These are phyloP conservation scores for Saccopteryx bilineata DNA, from an alignment of 2,113 vertebrate species.

Conservation along the genomic window DNA sequence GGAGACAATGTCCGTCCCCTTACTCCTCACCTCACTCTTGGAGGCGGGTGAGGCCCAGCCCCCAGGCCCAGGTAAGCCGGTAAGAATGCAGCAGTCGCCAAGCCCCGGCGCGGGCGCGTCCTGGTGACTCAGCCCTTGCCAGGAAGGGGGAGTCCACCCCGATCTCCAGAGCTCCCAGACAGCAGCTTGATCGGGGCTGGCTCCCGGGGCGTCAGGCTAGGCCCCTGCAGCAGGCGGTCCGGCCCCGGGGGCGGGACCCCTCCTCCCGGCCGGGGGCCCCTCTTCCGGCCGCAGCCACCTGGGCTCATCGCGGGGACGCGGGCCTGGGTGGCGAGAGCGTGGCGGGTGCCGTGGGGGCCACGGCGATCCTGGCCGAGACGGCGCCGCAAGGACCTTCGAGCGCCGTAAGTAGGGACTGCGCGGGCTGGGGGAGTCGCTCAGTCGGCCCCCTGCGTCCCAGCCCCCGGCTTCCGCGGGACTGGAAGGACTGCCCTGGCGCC, in stretches of 20 bases:
- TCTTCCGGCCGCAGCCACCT: not conserved
- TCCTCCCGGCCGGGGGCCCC: not conserved
- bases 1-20: not conserved
- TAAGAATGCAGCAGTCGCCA: constrained; percentile 59
- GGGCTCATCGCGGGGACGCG: not conserved
- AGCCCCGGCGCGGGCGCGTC: constrained; percentile 59
- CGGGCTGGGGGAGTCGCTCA: not conserved
- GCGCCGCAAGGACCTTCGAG: constrained; percentile 22
- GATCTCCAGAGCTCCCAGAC: constrained; percentile 23
- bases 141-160: constrained; percentile 64
- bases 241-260: constrained; percentile 1
- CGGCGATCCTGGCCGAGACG: constrained; percentile 38
- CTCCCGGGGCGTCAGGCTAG: constrained; percentile 51
- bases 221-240: constrained; percentile 1
- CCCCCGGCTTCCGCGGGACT: not conserved
- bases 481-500: constrained; percentile 8
- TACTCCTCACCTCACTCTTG: not conserved
- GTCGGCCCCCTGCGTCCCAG: not conserved
- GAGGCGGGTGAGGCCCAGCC: constrained; percentile 27
- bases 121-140: constrained; percentile 78
- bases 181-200: not conserved
- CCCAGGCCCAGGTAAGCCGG: constrained; percentile 74
- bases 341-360: constrained; percentile 32
- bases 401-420: constrained; percentile 57
- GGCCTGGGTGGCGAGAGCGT: not conserved